Base-by-base conservation (phyloP, 2,113 vertebrate species). In the Columbina picui region DNA sequence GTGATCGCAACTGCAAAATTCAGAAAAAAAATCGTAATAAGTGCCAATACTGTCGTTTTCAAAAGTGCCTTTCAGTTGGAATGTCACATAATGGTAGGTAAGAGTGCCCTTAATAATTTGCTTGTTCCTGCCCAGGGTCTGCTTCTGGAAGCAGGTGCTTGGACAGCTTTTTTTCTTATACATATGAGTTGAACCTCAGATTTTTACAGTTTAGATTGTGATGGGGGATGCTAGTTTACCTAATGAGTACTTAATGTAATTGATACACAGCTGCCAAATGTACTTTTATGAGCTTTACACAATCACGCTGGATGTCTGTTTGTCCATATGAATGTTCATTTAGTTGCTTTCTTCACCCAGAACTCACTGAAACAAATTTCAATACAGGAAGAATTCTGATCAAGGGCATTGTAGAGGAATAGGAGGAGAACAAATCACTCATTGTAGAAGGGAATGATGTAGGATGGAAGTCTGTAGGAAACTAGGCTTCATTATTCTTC, bases 1-100 rank as follows among this genome's bases (percentile, higher is more conserved):
- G 99, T 27, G 99, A 99, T 55, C 99, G 99, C 29, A 98, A 94
- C 97, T 99, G 99, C 98, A 99, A 99, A 97, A 99, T 99, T 88
- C 99, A 99, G 97, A 99, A 99, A 94, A 99, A 99, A 97, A 99
- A 99, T 53, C 98, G 99, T n/a, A 99, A 99, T 76, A 99, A 99
- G 98, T 99, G 99, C 98, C 99, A 99, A 95, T 99, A 99, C 96
- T 99, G 99, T 94, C 99, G 99, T 73, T 99, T 99, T 95, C 99
- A 99, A 96, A 99, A 99, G 99, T 99, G 99, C 99, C 99, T 99
- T 90, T 98, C 98, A 1, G 99, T 99, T 71, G 99, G 99, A 97
- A 99, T 99, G 99, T 99, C 99, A 95, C 99, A 99, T 98, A 99
- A 99, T 12, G 99, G 99, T 99, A 98, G 98, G 99, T 97, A 93